Evolutionary conservation across 2,797 vertebrate genomes (phyloP).

Genomic region (Pangasius larnaudii): DNA sequence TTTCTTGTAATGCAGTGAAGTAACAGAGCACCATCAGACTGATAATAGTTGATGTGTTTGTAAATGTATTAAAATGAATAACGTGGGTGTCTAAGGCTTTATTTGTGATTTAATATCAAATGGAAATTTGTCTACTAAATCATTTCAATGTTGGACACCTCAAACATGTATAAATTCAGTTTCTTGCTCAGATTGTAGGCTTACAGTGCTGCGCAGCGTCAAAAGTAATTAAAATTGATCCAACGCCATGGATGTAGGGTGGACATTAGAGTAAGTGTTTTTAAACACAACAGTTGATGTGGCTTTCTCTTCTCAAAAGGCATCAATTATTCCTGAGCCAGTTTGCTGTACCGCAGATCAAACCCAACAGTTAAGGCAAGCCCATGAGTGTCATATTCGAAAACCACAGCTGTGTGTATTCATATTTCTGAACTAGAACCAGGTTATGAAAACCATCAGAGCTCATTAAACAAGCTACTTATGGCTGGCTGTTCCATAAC

Average conservation of each 20-base stretch:
- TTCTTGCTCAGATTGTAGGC: neutral
- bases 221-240: conserved; percentile 25
- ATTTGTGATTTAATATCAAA: neutral
- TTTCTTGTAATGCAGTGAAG: neutral
- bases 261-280: conserved; percentile 36
- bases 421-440: neutral
- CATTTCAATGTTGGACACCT: neutral
- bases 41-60: neutral
- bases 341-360: conserved; percentile 20
- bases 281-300: conserved; percentile 41
- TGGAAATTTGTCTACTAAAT: neutral
- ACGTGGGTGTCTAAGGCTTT: neutral
- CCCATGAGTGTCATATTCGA: conserved; percentile 28
- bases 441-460: neutral
- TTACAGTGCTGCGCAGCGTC: neutral
- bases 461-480: neutral
- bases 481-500: neutral
- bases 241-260: conserved; percentile 1
- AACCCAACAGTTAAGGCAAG: conserved; percentile 19
- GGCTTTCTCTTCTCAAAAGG: conserved; percentile 37
- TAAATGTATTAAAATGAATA: neutral
- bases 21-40: neutral
- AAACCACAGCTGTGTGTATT: conserved; percentile 30
- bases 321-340: conserved; percentile 51
- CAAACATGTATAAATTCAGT: neutral